phyloP scores from a whole-genome alignment of 2,113 vertebrate genomes.

The Struthio camelus region DNA sequence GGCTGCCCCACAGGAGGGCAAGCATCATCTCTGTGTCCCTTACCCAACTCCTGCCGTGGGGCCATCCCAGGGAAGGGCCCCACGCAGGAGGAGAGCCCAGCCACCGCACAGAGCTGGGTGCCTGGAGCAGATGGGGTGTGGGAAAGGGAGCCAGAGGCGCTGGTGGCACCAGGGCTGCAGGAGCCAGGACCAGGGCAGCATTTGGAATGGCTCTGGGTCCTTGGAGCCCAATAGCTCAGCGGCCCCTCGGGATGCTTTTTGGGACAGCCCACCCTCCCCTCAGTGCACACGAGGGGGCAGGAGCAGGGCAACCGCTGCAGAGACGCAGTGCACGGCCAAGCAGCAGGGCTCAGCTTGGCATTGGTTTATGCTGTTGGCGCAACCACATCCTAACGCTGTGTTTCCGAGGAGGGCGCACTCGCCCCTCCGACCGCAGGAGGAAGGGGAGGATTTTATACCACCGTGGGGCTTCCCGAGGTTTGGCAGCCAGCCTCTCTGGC shows the following conservation, averaged over 20 bases:
- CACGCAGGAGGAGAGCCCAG: too few relatives aligned
- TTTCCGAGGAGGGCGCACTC: not conserved
- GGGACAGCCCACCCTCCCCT: not conserved
- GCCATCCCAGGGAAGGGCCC: too few relatives aligned
- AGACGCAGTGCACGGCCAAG: too few relatives aligned
- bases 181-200: too few relatives aligned
- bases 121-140: too few relatives aligned
- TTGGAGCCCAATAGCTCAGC: not conserved
- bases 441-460: not conserved
- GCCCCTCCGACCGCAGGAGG: not conserved
- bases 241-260: not conserved
- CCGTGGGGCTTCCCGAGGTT: not conserved
- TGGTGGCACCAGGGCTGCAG: too few relatives aligned
- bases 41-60: too few relatives aligned
- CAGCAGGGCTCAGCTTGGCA: not conserved
- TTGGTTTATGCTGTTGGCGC: not conserved
- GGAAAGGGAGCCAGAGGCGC: too few relatives aligned
- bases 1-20: too few relatives aligned
- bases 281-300: too few relatives aligned
- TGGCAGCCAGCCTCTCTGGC: not conserved
- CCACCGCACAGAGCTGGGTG: too few relatives aligned
- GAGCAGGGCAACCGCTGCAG: not conserved
- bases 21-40: too few relatives aligned
- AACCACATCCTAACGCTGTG: not conserved
- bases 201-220: not conserved